phyloP scores from a whole-genome alignment of 2,888 invertebrate species.

The Melinaea marsaeus region DNA sequence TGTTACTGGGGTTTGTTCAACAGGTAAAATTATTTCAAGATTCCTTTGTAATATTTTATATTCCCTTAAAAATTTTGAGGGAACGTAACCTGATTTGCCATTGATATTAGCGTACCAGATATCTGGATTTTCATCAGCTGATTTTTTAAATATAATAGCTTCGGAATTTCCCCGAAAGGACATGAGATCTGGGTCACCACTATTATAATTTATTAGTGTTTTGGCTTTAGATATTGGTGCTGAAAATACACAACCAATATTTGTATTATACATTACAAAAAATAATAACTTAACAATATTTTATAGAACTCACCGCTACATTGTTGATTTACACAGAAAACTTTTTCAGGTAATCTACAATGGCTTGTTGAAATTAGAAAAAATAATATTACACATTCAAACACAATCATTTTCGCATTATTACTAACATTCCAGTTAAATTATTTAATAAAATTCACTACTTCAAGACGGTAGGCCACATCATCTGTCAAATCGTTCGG shows the following conservation, averaged over 20 bases:
- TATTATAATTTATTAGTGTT: slow-evolving; percentile 77
- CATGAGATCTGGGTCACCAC: slow-evolving; percentile 76
- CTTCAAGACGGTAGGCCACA: slow-evolving; percentile 70
- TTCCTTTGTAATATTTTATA: slow-evolving; percentile 65
- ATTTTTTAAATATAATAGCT: slow-evolving; percentile 83
- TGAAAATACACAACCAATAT: slow-evolving; percentile 40
- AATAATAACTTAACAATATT: slow-evolving; percentile 13
- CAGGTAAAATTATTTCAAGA: slow-evolving; percentile 55
- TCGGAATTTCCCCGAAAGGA: slow-evolving; percentile 78
- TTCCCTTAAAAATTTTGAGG: slow-evolving; percentile 79
- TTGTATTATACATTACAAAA: neutral
- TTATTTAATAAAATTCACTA: slow-evolving; percentile 54
- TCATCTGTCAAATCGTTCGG: slow-evolving; percentile 67
- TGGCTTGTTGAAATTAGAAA: slow-evolving; percentile 55
- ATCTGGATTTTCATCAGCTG: slow-evolving; percentile 78
- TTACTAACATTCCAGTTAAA: slow-evolving; percentile 46
- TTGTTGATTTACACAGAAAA: slow-evolving; percentile 83
- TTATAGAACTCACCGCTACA: slow-evolving; percentile 80
- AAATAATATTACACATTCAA: slow-evolving; percentile 61
- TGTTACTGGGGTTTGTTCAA: slow-evolving; percentile 35
- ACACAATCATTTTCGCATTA: slow-evolving; percentile 71
- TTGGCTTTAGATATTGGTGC: slow-evolving; percentile 80
- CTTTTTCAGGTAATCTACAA: slow-evolving; percentile 80
- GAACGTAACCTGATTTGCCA: slow-evolving; percentile 83
- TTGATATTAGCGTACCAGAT: slow-evolving; percentile 84